Conservation (phyloP, 2,888 invertebrate genomes). For the Autographa pulchrina region DNA sequence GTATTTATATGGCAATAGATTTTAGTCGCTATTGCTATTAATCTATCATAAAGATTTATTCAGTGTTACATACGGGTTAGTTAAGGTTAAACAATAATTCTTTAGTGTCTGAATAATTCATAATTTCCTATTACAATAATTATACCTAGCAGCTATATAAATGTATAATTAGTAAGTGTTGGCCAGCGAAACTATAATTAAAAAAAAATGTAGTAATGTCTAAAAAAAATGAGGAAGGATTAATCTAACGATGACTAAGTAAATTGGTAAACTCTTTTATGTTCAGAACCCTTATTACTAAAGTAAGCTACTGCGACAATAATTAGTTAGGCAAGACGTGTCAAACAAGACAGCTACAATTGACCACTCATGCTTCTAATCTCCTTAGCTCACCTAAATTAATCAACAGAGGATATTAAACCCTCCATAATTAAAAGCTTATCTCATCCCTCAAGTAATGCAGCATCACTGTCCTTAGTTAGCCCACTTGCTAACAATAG, state of each 20-base stretch:
- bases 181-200: no score
- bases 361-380: background rate
- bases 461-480: constrained; percentile 16
- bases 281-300: background rate
- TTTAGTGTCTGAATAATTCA: no score
- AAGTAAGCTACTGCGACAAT: background rate
- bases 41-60: background rate
- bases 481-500: constrained; percentile 21
- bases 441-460: constrained; percentile 23
- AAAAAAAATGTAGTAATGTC: no score
- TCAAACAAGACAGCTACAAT: background rate
- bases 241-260: background rate
- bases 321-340: background rate
- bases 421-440: background rate
- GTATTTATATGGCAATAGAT: background rate
- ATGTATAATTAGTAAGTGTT: no score
- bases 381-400: background rate
- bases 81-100: background rate
- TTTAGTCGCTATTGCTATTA: background rate
- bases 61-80: background rate
- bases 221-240: no score
- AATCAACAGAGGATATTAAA: background rate
- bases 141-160: no score
- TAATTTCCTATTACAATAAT: no score
- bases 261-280: background rate